A percentile compares a stretch with the other conserved stretches of the same genome.
phyloP scores from a whole-genome alignment of 2,113 vertebrate genomes.

The Corvus hawaiiensis region DNA sequence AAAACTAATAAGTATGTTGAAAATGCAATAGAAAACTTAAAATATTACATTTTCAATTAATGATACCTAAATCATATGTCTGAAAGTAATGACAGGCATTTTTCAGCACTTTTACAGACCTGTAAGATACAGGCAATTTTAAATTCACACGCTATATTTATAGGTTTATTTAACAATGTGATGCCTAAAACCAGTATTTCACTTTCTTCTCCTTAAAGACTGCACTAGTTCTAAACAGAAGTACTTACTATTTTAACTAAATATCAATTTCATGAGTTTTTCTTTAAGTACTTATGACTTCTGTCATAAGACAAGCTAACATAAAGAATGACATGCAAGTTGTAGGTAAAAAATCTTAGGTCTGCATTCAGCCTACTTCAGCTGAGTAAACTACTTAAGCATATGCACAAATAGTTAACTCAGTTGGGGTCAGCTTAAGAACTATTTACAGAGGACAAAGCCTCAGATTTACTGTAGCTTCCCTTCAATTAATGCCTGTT shows the following conservation, averaged over 20 bases:
- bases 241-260: background rate
- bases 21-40: background rate
- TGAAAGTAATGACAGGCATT: background rate
- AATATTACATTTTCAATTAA: background rate
- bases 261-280: background rate
- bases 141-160: background rate
- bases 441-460: background rate
- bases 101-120: background rate
- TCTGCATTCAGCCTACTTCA: background rate
- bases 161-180: background rate
- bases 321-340: background rate
- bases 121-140: background rate
- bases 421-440: background rate
- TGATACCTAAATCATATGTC: background rate
- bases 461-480: background rate
- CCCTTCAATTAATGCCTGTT: background rate
- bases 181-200: background rate
- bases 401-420: background rate
- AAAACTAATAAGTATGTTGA: background rate
- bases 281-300: background rate
- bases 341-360: background rate
- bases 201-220: background rate
- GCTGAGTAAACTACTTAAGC: background rate
- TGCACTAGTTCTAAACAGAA: background rate
- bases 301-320: background rate